These are phyloP conservation scores for Trisateles emortualis DNA, from an alignment of 2,888 invertebrate genomes.

Conservation along the genomic window DNA sequence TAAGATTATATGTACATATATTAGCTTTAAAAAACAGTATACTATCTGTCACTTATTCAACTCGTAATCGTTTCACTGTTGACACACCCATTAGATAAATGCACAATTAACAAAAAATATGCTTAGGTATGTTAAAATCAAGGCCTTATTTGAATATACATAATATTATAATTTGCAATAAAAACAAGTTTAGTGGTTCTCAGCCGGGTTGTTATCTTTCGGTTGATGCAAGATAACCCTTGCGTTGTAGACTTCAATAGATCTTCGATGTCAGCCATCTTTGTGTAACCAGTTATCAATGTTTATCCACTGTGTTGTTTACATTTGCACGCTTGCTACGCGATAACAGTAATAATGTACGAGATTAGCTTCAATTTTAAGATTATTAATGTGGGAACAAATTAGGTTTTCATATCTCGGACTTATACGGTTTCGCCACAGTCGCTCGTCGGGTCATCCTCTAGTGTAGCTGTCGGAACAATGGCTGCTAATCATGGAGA, in stretches of 20 bases:
- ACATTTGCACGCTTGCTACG: slow-evolving; percentile 59
- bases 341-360: slow-evolving; percentile 59
- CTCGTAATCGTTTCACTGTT: slow-evolving; percentile 12
- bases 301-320: slow-evolving; percentile 68
- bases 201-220: slow-evolving; percentile 32
- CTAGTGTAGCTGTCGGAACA: no score
- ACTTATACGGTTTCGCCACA: no score
- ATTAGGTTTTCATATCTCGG: slow-evolving; percentile 18
- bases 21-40: slow-evolving; percentile 9
- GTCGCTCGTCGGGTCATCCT: no score
- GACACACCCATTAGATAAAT: slow-evolving; percentile 23
- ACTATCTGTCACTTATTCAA: slow-evolving; percentile 12
- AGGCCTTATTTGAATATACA: slow-evolving; percentile 21
- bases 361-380: slow-evolving; percentile 45
- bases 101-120: slow-evolving; percentile 19
- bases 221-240: slow-evolving; percentile 44
- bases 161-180: slow-evolving; percentile 9
- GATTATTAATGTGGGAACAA: slow-evolving; percentile 35
- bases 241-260: slow-evolving; percentile 37
- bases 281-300: slow-evolving; percentile 70
- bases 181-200: slow-evolving; percentile 29
- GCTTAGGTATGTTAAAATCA: slow-evolving; percentile 12
- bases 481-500: no score
- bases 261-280: slow-evolving; percentile 62
- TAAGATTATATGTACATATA: slow-evolving; percentile 5